Evolutionary conservation across 2,797 vertebrate species (phyloP).

Genomic region (Cephalopachus bancanus): DNA sequence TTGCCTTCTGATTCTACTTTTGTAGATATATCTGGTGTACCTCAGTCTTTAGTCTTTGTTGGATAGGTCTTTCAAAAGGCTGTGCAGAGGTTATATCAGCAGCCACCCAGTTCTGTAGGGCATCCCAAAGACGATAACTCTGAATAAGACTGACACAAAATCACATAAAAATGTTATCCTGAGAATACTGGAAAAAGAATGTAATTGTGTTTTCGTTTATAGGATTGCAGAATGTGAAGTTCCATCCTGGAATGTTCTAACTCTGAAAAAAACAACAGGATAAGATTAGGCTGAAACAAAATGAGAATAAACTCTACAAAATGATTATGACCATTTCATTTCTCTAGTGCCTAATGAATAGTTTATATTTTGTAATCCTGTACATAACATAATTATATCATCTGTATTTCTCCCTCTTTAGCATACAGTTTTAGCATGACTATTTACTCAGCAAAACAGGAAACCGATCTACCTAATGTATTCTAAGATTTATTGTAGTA

Average conservation of each 20-base stretch:
- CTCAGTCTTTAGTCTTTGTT: not conserved
- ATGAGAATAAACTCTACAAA: not conserved
- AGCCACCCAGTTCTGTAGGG: rapidly evolving
- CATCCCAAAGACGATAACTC: not conserved
- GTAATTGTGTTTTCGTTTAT: not conserved
- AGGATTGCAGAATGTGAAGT: not conserved
- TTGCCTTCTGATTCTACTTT: not conserved
- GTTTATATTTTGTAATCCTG: not conserved
- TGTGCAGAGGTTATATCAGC: not conserved
- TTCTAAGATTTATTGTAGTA: not conserved
- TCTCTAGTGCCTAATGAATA: not conserved
- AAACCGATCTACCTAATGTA: not conserved
- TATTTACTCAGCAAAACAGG: not conserved
- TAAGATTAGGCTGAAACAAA: not conserved
- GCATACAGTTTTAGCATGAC: not conserved
- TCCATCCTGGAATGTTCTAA: not conserved
- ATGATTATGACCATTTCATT: not conserved
- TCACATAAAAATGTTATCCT: not conserved
- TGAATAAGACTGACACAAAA: not conserved
- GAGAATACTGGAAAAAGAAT: not conserved
- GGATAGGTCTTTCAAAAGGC: not conserved
- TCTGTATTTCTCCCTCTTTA: not conserved
- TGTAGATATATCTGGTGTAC: not conserved
- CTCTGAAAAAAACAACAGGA: not conserved
- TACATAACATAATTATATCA: not conserved